A percentile compares a stretch with the other conserved stretches of the same genome.
These are phyloP conservation scores for Gephyroberyx darwinii DNA, from an alignment of 2,797 vertebrate genomes.

Conservation along the genomic window DNA sequence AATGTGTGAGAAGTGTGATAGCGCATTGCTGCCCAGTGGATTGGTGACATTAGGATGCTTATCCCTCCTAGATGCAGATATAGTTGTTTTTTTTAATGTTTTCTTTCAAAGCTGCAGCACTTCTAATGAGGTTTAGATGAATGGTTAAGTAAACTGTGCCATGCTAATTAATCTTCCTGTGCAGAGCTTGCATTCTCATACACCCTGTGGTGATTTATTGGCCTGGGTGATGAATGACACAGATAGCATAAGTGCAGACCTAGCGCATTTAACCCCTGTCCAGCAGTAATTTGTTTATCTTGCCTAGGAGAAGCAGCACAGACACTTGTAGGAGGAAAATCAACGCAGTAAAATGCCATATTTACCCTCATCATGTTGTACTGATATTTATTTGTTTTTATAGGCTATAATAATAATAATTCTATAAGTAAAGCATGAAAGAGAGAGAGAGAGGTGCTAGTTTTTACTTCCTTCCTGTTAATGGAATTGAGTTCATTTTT, in stretches of 20 bases:
- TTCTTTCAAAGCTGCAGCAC: constrained; percentile 47
- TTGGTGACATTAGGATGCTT: constrained; percentile 1
- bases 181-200: constrained; percentile 71
- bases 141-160: constrained; percentile 40
- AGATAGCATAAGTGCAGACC: constrained; percentile 65
- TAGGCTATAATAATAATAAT: background rate
- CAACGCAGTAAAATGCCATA: background rate
- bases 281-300: constrained; percentile 69
- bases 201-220: constrained; percentile 71
- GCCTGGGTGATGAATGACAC: constrained; percentile 68
- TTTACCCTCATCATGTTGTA: constrained; percentile 10
- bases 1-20: constrained; percentile 28
- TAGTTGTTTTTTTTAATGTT: constrained; percentile 51
- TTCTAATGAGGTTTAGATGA: constrained; percentile 54
- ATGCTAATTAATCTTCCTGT: constrained; percentile 72
- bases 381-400: background rate
- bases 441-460: background rate
- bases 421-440: background rate
- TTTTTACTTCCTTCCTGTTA: background rate
- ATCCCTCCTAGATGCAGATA: constrained; percentile 17
- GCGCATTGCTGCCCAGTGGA: constrained; percentile 26
- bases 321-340: constrained; percentile 6
- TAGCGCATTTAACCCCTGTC: constrained; percentile 53
- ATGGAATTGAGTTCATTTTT: background rate
- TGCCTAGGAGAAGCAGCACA: constrained; percentile 33